Base-by-base conservation (phyloP, 1,140 invertebrate species). In the Diploscapter pachys region DNA sequence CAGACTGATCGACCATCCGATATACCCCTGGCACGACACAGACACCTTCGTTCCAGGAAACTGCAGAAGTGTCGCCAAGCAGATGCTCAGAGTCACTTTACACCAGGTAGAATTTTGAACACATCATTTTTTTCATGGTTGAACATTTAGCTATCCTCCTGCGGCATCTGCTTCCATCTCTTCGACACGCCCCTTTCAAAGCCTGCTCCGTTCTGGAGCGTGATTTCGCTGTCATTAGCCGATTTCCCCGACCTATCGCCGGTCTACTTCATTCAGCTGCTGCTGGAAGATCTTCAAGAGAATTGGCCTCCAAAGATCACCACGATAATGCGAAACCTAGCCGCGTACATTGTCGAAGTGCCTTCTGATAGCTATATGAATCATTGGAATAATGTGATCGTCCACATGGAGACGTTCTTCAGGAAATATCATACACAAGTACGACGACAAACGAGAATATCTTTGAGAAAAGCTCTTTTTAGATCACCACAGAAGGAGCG, bases 181-280 rank as follows among this genome's bases (percentile, higher is more conserved):
- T 98, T 98, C 86, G 91, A 95, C 87, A 93, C 93, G 13, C 90
- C 70, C 53, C 80, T 85, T 57, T 69, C 83, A 8, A 78, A 85
- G 80, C 85, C 78, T 53, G 77, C 77, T 61, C 55, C 77, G 72
- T 96, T 98, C 85, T 96, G 96, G 88, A 93, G 92, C 85, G 96
- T 93, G 78, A 92, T 99, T 77, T 92, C 93, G 3, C 90, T 92
- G 82, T 92, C 95, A 0, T 88, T 99, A 75, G 89, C 92, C n/a
- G 96, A 99, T 87, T 99, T 99, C 87, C 92, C 92, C 83, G 96
- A 99, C 86, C 86, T 99, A 59, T 97, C 94, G 86, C 93, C 94
- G 4, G 92, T 95, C 72, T 93, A 94, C 55, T 94, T 95, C 9
- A 88, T 98, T 66, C 93, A 96, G 83, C 87, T 94, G 76, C 87